Evolutionary conservation across 2,797 vertebrate species (phyloP).

Genomic region (Lindbergichthys nudifrons): DNA sequence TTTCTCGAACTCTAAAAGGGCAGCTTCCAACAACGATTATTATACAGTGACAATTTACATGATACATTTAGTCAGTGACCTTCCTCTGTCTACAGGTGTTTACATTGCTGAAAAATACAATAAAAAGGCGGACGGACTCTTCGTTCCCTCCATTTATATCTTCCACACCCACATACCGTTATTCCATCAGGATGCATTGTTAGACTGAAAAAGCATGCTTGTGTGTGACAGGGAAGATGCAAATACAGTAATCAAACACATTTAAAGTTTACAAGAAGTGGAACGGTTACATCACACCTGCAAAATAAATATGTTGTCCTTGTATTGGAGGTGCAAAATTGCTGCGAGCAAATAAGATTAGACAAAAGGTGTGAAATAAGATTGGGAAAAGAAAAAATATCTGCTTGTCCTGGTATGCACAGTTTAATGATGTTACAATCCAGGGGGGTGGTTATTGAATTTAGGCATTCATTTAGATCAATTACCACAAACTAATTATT

Average conservation of each 20-base stretch:
- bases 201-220: no score
- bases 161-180: not conserved
- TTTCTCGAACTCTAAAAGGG: no score
- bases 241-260: not conserved
- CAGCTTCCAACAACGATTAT: no score
- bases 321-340: slow-evolving; percentile 19
- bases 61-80: not conserved
- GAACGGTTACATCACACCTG: not conserved
- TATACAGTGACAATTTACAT: not conserved
- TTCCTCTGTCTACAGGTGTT: not conserved
- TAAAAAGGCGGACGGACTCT: not conserved
- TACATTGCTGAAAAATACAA: not conserved
- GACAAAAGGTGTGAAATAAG: slow-evolving; percentile 36
- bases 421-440: not conserved
- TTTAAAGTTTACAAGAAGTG: not conserved
- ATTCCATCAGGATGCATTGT: not conserved
- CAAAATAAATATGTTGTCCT: slow-evolving; percentile 19
- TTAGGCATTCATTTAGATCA: not conserved
- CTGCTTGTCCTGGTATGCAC: not conserved
- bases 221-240: not conserved
- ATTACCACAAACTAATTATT: not conserved
- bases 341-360: slow-evolving; percentile 14
- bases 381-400: slow-evolving; percentile 20
- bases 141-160: not conserved
- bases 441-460: slow-evolving; percentile 1